A percentile compares a stretch with the other conserved stretches of the same genome.
Conservation (phyloP, 2,888 invertebrate species). For the Matsumyia berberina region DNA sequence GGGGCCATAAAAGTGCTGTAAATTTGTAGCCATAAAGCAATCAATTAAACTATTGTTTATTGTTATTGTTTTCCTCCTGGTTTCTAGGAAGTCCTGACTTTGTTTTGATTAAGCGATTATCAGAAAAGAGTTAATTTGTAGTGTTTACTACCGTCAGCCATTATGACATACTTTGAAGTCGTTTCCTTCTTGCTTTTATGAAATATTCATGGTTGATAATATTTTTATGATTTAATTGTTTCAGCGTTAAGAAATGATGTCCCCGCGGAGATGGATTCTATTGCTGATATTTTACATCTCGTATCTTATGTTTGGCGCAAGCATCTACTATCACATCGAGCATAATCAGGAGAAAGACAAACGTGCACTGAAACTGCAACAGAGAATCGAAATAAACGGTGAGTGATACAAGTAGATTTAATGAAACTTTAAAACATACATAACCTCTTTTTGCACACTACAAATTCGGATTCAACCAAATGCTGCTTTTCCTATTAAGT, state of each 20-base stretch:
- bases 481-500: no score
- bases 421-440: no score
- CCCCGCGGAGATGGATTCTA: conserved; percentile 91
- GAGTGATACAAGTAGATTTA: conserved; percentile 83
- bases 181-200: no score
- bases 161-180: neutral
- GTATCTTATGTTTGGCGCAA: conserved; percentile 92
- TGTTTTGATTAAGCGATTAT: conserved; percentile 9
- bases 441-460: no score
- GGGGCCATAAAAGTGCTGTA: conserved; percentile 2
- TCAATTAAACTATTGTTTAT: neutral
- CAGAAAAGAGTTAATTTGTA: neutral
- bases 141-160: neutral
- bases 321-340: conserved; percentile 93
- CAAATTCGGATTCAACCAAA: neutral
- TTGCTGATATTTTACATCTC: conserved; percentile 90
- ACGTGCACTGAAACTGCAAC: conserved; percentile 86
- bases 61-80: no score
- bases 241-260: conserved; percentile 85
- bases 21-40: conserved; percentile 3
- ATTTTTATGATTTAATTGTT: conserved; percentile 13
- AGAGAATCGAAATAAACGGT: conserved; percentile 90
- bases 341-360: conserved; percentile 88
- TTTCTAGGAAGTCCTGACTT: conserved; percentile 6
- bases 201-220: neutral